Evolutionary conservation across 1,140 invertebrate genomes (phyloP), one percentile per base, ranked within the genome.

Genomic region (Hypothenemus hampei): DNA sequence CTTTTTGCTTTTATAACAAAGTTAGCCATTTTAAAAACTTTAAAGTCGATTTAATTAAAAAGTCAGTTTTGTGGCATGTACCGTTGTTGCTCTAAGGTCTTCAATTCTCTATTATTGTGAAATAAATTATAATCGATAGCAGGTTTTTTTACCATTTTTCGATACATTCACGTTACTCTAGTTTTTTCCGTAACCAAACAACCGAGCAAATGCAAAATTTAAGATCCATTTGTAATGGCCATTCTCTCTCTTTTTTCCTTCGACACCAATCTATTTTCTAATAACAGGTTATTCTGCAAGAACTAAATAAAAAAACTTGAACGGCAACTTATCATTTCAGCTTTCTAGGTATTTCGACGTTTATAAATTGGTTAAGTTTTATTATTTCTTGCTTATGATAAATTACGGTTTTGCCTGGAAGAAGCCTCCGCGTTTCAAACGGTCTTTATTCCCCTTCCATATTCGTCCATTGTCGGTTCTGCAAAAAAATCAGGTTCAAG

Each of bases 331-430:
- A 54, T 54, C 52, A 54, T 54, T 54, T 54, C 35, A 47, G 44
- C 52, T 54, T 54, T 54, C 43, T 37, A 54, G 52, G 52, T 54
- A 54, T 54, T 54, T 47, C 43, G 52, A 54, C 52, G 19, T 45
- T 54, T 54, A 54, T 54, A 54, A 54, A 54, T 54, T 54, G 52
- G 36, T 43, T 22, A 54, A 54, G 16, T 54, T 54, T 54, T 54
- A 54, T 54, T 54, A 54, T 54, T 54, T 54, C 52, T 46, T 39
- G 26, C 36, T 46, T 45, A 37, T 54, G 52, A 54, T 54, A 54
- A 54, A 54, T 54, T 54, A 46, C 52, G 26, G 24, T 54, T 54
- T 47, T 46, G 35, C 31, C 29, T 15, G 35, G 50, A 54, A 43
- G 52, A 54, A 46, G 41, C 39, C 24, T 10, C 26, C 44, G 22